A percentile compares a stretch with the other conserved stretches of the same genome.
Evolutionary conservation across 2,797 vertebrate genomes (phyloP).

Genomic region (Gila robusta): DNA sequence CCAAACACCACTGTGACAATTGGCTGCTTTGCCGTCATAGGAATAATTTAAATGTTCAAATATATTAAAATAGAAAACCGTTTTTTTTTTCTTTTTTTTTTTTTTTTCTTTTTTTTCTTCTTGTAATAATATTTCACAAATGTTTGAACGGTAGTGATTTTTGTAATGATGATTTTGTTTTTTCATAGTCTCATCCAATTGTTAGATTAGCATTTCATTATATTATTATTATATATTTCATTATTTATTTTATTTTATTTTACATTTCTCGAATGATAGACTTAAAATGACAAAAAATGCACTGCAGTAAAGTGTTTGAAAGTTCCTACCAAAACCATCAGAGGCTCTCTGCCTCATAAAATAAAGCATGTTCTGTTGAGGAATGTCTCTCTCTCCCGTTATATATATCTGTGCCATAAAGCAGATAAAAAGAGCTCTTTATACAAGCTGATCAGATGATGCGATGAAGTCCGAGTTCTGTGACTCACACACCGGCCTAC

Average conservation of each 20-base stretch:
- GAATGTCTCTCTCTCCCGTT: constrained; percentile 40
- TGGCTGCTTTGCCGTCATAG: too few relatives aligned
- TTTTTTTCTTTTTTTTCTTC: too few relatives aligned
- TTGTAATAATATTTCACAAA: not conserved
- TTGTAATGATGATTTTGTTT: not conserved
- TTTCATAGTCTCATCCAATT: not conserved
- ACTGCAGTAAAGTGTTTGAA: not conserved
- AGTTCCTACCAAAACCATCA: constrained; percentile 19
- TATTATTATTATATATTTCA: too few relatives aligned
- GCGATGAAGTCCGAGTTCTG: constrained; percentile 23
- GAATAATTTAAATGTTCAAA: too few relatives aligned
- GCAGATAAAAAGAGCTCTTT: constrained; percentile 22
- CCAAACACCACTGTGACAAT: too few relatives aligned
- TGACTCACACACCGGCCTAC: constrained; percentile 54
- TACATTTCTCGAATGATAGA: not conserved
- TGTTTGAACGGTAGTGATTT: not conserved
- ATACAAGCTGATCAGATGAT: constrained; percentile 37
- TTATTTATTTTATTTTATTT: not conserved
- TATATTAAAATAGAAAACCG: too few relatives aligned
- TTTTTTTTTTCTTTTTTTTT: too few relatives aligned
- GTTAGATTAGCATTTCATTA: not conserved
- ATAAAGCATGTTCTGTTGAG: constrained; percentile 36
- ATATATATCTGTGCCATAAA: constrained; percentile 18
- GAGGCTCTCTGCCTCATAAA: constrained; percentile 35
- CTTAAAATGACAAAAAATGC: constrained; percentile 16